Evolutionary conservation across 2,888 invertebrate species (phyloP).

Genomic region (Cistogaster globosa): DNA sequence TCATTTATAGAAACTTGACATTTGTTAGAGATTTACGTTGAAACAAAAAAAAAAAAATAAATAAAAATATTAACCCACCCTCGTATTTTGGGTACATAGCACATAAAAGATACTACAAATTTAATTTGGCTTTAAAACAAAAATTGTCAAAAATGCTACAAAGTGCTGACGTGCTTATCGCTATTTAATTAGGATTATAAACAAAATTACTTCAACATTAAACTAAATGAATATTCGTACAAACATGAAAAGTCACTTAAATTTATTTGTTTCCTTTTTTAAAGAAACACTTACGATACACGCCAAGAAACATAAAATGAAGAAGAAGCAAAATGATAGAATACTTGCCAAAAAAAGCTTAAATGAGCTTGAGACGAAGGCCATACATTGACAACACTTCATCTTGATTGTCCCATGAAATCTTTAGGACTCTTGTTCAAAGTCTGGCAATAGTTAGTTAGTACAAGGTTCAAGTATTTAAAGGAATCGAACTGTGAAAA

Average conservation of each 20-base stretch:
- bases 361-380: constrained; percentile 47
- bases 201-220: constrained; percentile 33
- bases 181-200: constrained; percentile 21
- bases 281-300: background rate
- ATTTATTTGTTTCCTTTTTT: constrained; percentile 11
- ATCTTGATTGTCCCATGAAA: constrained; percentile 54
- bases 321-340: background rate
- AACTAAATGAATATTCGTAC: constrained; percentile 35
- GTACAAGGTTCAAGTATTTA: constrained; percentile 50
- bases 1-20: no score
- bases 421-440: background rate
- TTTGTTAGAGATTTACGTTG: no score
- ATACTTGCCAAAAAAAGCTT: constrained; percentile 46
- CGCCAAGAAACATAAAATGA: background rate
- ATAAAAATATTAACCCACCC: no score
- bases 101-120: no score
- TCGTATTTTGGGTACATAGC: no score
- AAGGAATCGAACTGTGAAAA: constrained; percentile 41
- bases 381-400: constrained; percentile 52
- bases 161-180: constrained; percentile 15
- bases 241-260: constrained; percentile 16
- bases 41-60: no score
- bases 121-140: background rate
- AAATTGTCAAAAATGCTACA: background rate
- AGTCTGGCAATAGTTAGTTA: constrained; percentile 48